These are phyloP conservation scores for Chloroceryle aenea DNA, from an alignment of 2,113 vertebrate genomes.

Conservation along the genomic window DNA sequence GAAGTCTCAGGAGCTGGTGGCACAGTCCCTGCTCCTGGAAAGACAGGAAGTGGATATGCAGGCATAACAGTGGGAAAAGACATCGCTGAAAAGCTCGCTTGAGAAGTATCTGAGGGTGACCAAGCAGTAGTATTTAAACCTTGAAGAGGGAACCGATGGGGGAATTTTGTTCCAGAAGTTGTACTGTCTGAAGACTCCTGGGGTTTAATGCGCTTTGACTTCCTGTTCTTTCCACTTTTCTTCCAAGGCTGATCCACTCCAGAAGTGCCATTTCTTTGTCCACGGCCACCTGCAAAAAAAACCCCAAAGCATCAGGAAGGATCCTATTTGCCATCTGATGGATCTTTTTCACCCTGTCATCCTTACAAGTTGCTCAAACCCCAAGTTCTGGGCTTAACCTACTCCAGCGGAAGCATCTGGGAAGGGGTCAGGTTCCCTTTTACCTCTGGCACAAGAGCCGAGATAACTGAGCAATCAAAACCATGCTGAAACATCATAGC, in stretches of 20 bases:
- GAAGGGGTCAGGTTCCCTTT: neutral
- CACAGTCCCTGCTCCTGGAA: constrained; percentile 66
- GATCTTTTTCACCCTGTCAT: neutral
- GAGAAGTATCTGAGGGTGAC: constrained; percentile 87
- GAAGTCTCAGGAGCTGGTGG: constrained; percentile 64
- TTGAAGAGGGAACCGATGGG: constrained; percentile 78
- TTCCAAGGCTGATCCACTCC: constrained; percentile 72
- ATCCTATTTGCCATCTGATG: neutral
- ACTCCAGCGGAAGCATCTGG: neutral
- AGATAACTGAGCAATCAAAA: neutral
- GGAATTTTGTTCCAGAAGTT: constrained; percentile 79
- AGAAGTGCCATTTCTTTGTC: constrained; percentile 49
- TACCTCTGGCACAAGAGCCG: neutral
- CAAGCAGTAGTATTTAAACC: constrained; percentile 88
- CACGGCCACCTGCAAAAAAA: constrained; percentile 45
- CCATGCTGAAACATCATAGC: neutral
- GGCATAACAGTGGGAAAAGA: constrained; percentile 85
- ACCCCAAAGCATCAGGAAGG: neutral
- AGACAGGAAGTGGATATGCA: constrained; percentile 83
- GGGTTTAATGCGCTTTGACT: constrained; percentile 84
- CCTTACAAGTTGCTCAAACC: neutral
- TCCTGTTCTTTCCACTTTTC: constrained; percentile 83
- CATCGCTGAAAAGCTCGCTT: constrained; percentile 81
- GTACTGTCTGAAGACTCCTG: constrained; percentile 88
- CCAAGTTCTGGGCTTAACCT: neutral